phyloP scores from a whole-genome alignment of 2,888 invertebrate species.

The Eupithecia subfuscata region DNA sequence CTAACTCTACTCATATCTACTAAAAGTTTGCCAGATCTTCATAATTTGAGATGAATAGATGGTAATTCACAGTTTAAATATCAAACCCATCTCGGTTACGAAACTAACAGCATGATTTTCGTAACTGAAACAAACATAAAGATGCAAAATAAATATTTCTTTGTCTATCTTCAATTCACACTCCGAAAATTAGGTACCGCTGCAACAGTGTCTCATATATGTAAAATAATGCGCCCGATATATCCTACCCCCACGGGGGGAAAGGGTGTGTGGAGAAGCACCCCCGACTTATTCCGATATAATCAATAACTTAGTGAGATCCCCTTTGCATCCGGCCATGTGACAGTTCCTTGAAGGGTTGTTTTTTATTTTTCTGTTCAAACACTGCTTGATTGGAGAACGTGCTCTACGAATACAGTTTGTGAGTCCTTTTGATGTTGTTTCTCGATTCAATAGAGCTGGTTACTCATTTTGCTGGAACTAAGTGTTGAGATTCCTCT shows the following conservation, averaged over 20 bases:
- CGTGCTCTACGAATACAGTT: slow-evolving; percentile 55
- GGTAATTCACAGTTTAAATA: background rate
- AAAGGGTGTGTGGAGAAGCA: slow-evolving; percentile 60
- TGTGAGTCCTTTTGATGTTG: slow-evolving; percentile 67
- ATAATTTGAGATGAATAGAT: background rate
- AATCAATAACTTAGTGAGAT: slow-evolving; percentile 85
- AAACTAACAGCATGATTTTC: background rate
- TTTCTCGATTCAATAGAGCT: slow-evolving; percentile 70
- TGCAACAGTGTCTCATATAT: slow-evolving; percentile 83
- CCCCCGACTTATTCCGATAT: slow-evolving; percentile 83
- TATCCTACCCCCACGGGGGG: slow-evolving; percentile 71
- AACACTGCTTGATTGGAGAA: slow-evolving; percentile 81
- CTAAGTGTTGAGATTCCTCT: slow-evolving; percentile 67
- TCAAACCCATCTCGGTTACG: background rate
- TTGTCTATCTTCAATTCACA: slow-evolving; percentile 46
- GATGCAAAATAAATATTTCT: background rate
- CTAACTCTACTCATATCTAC: background rate
- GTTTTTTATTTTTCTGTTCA: slow-evolving; percentile 78
- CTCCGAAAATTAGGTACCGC: slow-evolving; percentile 67
- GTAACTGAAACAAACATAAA: background rate
- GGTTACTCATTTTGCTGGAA: slow-evolving; percentile 63
- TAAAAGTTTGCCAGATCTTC: background rate
- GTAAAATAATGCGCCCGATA: slow-evolving; percentile 84
- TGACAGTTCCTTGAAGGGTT: slow-evolving; percentile 77
- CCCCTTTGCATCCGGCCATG: slow-evolving; percentile 83